Evolutionary conservation across 2,888 invertebrate species (phyloP).

Genomic region (Synergus laeviventris): DNA sequence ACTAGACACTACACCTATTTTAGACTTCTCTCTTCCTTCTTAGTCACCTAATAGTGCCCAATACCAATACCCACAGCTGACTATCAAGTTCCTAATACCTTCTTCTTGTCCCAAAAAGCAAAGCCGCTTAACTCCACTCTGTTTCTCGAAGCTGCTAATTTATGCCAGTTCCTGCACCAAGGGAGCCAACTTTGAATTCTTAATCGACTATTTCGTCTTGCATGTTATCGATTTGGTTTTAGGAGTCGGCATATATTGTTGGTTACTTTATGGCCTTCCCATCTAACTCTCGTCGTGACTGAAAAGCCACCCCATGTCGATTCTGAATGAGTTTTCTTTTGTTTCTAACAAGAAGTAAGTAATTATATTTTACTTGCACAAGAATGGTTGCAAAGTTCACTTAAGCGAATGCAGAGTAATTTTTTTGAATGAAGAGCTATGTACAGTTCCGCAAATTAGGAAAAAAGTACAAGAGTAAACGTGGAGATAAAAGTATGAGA

Average conservation of each 20-base stretch:
- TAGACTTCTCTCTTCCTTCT: not conserved
- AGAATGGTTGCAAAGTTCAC: not conserved
- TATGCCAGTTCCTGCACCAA: conserved; percentile 7
- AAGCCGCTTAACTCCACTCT: not conserved
- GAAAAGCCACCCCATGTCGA: too few relatives aligned
- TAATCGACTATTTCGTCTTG: conserved; percentile 2
- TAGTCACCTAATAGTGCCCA: not conserved
- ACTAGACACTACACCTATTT: not conserved
- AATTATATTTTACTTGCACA: not conserved
- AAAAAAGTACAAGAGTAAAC: not conserved
- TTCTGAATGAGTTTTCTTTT: not conserved
- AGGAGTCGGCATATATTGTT: not conserved
- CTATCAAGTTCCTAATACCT: conserved; percentile 20
- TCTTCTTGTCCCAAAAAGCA: conserved; percentile 12
- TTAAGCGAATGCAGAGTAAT: not conserved
- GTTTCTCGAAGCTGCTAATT: not conserved
- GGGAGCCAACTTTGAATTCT: conserved; percentile 1
- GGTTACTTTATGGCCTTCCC: not conserved
- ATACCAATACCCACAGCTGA: not conserved
- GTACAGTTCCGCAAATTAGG: not conserved
- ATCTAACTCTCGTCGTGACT: too few relatives aligned
- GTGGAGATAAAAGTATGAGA: not conserved
- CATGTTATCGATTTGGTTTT: not conserved
- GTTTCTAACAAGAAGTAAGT: not conserved
- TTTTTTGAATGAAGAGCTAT: not conserved